Evolutionary conservation across 2,113 vertebrate species (phyloP).

Genomic region (Cranoglanis bouderius): DNA sequence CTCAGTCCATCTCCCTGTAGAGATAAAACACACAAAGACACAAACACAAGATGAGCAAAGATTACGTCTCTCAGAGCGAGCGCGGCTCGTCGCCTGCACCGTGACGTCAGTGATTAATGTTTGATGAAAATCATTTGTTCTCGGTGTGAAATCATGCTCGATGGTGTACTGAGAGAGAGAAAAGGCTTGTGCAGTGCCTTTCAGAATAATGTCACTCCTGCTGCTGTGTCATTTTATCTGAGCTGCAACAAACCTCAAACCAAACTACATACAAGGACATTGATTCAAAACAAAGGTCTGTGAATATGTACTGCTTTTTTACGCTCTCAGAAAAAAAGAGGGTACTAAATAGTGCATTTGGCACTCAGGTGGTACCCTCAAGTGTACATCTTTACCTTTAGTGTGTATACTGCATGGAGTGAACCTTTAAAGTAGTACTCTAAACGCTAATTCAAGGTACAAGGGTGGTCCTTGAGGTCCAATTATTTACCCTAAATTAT

Average conservation of each 20-base stretch:
- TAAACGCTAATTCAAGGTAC: neutral
- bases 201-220: constrained; percentile 14
- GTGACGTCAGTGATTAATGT: constrained; percentile 52
- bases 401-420: neutral
- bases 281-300: neutral
- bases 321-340: neutral
- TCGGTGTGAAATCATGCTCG: constrained; percentile 31
- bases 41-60: constrained; percentile 48
- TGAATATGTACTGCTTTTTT: constrained; percentile 47
- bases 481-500: neutral
- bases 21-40: constrained; percentile 53
- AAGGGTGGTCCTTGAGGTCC: neutral
- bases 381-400: no score
- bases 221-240: constrained; percentile 21
- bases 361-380: neutral
- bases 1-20: constrained; percentile 53
- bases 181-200: neutral
- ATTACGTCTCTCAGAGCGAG: constrained; percentile 28
- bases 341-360: neutral
- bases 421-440: neutral
- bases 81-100: constrained; percentile 13
- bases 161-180: neutral
- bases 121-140: constrained; percentile 54
- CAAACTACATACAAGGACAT: constrained; percentile 11
- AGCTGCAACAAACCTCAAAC: constrained; percentile 21